Conservation (phyloP, 2,113 vertebrate species). For the Cathartes aura region DNA sequence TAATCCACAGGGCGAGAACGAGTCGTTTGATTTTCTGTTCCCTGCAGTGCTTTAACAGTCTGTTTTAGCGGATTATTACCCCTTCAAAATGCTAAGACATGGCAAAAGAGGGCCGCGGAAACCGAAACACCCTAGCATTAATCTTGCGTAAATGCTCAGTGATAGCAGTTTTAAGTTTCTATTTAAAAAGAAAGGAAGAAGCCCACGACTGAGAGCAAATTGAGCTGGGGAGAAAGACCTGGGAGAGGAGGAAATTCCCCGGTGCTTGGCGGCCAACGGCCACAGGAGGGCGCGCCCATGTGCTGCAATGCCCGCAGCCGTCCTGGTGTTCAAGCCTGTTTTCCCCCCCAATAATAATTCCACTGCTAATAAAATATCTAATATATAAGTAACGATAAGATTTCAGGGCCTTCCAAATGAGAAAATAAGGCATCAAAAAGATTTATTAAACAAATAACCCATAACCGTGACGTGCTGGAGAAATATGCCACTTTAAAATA, state of each 20-base stretch:
- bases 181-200: not conserved
- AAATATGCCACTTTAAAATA: conserved; percentile 53
- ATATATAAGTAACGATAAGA: conserved; percentile 71
- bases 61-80: not conserved
- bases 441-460: conserved; percentile 68
- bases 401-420: conserved; percentile 68
- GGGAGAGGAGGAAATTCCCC: not conserved
- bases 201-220: not conserved
- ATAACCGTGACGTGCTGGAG: conserved; percentile 51
- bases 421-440: conserved; percentile 65
- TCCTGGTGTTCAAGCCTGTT: not conserved
- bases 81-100: not conserved
- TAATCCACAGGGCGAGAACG: not conserved
- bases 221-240: not conserved
- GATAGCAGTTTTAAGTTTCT: not conserved
- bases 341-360: conserved; percentile 41
- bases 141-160: not conserved
- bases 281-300: conserved; percentile 80
- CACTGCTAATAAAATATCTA: conserved; percentile 71
- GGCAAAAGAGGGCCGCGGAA: not conserved
- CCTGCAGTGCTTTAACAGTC: not conserved
- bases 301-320: conserved; percentile 24
- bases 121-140: not conserved
- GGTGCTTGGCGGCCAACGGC: conserved; percentile 34
- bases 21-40: conserved; percentile 2